Evolutionary conservation across 2,797 vertebrate genomes (phyloP).

Genomic region (Alosa sapidissima): DNA sequence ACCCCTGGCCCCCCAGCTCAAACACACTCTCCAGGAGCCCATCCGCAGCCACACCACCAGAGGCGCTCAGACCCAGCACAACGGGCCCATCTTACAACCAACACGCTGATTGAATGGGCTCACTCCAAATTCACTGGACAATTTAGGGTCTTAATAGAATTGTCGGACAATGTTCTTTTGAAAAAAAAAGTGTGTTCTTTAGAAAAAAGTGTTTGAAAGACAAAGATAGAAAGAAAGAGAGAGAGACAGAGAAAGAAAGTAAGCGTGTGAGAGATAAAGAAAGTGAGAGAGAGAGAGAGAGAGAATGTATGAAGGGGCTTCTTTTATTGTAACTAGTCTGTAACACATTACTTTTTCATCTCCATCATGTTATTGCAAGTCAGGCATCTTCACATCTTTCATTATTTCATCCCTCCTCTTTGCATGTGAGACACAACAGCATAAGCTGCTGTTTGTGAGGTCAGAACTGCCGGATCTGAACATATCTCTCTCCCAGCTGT

Average conservation of each 20-base stretch:
- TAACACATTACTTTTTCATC: neutral
- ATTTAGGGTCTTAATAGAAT: constrained; percentile 50
- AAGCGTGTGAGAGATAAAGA: too few species aligned
- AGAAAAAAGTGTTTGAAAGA: neutral
- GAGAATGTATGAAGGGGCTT: too few species aligned
- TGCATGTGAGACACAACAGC: neutral
- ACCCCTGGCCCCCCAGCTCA: constrained; percentile 14
- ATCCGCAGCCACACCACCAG: constrained; percentile 28
- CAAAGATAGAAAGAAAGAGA: neutral
- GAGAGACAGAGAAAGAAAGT: neutral
- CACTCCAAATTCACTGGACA: constrained; percentile 50
- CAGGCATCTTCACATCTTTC: neutral
- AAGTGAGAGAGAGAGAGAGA: too few species aligned
- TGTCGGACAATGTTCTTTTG: neutral
- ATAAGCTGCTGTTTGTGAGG: neutral
- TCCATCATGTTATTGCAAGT: neutral
- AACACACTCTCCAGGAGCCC: constrained; percentile 28
- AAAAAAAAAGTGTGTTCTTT: neutral
- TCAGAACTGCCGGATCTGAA: neutral
- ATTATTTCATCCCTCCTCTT: neutral
- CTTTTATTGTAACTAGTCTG: too few species aligned
- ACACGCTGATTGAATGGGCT: constrained; percentile 42
- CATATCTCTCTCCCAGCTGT: neutral
- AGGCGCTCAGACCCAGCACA: constrained; percentile 49
- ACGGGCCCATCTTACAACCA: constrained; percentile 55